Conservation (phyloP, 2,113 vertebrate genomes). For the Pipa parva region DNA sequence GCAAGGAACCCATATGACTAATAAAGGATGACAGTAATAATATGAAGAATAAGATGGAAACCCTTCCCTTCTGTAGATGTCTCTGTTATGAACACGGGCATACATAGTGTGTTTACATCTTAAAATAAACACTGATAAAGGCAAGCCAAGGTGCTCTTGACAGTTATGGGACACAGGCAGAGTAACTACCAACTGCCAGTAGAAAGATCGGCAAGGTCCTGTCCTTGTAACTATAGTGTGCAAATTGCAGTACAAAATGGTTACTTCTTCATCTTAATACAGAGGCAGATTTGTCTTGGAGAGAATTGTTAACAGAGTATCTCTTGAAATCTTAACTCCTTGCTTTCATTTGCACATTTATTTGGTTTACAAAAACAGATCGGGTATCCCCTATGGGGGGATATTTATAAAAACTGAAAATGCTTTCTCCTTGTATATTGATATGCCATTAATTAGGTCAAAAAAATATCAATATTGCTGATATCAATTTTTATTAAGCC, state of each 20-base stretch:
- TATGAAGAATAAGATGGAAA: background rate
- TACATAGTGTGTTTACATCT: conserved; percentile 31
- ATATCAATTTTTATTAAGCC: too few species aligned
- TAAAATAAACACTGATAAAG: conserved; percentile 33
- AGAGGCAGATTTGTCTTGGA: too few species aligned
- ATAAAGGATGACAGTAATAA: background rate
- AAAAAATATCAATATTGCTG: too few species aligned
- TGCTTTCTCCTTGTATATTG: too few species aligned
- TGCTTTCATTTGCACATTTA: too few species aligned
- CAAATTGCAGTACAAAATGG: conserved; percentile 23
- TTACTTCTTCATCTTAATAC: background rate
- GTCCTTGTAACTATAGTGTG: conserved; percentile 33
- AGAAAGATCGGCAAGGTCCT: conserved; percentile 16
- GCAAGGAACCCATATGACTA: background rate
- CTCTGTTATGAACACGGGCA: background rate
- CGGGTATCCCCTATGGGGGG: too few species aligned
- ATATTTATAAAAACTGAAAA: too few species aligned
- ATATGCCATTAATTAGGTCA: too few species aligned
- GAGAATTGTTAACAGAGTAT: too few species aligned
- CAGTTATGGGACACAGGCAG: conserved; percentile 29
- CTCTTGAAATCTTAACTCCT: too few species aligned
- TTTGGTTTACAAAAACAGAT: too few species aligned
- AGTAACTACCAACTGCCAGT: conserved; percentile 35
- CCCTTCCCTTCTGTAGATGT: background rate
- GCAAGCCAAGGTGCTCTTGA: conserved; percentile 39